A percentile compares a stretch with the other conserved stretches of the same genome.
Conservation (phyloP, 2,113 vertebrate genomes). For the Nothocercus nigrocapillus region DNA sequence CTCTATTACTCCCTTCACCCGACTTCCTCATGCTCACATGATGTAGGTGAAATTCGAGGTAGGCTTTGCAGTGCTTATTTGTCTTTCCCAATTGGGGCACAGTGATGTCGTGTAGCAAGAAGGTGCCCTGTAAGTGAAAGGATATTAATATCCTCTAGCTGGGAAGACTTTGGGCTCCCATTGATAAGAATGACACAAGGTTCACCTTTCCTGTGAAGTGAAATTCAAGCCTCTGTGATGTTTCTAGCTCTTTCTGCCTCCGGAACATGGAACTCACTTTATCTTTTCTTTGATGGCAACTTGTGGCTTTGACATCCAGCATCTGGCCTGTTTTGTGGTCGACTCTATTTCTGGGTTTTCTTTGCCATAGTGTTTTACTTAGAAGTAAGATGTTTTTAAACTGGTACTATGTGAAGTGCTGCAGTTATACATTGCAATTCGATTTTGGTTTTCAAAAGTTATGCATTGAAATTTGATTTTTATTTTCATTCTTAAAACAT, state of each 20-base stretch:
- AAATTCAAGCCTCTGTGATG: neutral
- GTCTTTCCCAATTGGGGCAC: neutral
- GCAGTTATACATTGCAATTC: neutral
- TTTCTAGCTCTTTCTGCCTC: neutral
- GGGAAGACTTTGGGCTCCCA: neutral
- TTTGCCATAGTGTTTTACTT: neutral
- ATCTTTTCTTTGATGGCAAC: neutral
- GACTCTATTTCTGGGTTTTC: neutral
- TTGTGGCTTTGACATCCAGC: slow-evolving; percentile 10
- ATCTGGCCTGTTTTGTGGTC: neutral
- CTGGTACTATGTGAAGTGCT: neutral
- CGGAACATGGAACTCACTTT: neutral
- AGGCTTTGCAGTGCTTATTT: neutral
- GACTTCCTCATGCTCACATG: neutral
- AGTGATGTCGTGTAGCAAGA: neutral
- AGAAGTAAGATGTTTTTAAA: neutral
- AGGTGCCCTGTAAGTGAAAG: neutral
- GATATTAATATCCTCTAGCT: neutral
- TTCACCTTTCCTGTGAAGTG: slow-evolving; percentile 25
- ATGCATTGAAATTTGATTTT: neutral
- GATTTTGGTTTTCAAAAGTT: neutral
- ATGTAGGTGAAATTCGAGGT: neutral
- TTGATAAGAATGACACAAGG: neutral
- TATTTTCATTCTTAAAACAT: neutral
- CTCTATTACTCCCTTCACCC: neutral